Percentiles rank a stretch among this genome's conserved stretches.
phyloP scores from a whole-genome alignment of 2,113 vertebrate genomes.

The Glareola pratincola region DNA sequence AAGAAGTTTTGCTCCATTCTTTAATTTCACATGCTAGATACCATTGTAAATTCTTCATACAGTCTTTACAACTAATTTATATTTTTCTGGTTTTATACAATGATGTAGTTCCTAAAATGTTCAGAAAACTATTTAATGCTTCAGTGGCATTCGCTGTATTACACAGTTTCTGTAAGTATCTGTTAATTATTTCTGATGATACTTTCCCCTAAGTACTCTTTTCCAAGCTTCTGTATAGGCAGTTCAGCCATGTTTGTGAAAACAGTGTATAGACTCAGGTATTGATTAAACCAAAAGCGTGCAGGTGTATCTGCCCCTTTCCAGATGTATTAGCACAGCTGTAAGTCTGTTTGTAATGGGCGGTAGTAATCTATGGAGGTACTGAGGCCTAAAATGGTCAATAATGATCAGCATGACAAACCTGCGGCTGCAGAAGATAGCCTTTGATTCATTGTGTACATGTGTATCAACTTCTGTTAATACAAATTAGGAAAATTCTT shows the following conservation, averaged over 20 bases:
- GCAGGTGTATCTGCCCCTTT: not conserved
- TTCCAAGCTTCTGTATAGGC: not conserved
- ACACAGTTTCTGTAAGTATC: not conserved
- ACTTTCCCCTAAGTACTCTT: not conserved
- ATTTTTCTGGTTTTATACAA: not conserved
- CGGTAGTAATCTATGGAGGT: not conserved
- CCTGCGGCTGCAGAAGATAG: no score
- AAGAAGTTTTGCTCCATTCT: not conserved
- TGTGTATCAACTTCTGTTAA: not conserved
- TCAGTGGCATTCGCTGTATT: not conserved
- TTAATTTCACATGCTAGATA: not conserved
- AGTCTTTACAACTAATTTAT: not conserved
- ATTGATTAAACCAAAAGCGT: not conserved
- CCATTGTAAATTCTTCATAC: not conserved
- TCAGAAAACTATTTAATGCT: not conserved
- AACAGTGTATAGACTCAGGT: not conserved
- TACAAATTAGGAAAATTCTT: not conserved
- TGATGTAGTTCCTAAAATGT: fast-evolving
- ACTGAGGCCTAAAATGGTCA: not conserved
- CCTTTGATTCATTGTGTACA: fast-evolving
- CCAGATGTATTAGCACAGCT: not conserved
- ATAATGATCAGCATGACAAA: not conserved
- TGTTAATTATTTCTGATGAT: not conserved
- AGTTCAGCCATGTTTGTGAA: not conserved
- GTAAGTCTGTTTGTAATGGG: not conserved